Base-by-base conservation (phyloP, 2,113 vertebrate species). In the Oostethus manadensis region DNA sequence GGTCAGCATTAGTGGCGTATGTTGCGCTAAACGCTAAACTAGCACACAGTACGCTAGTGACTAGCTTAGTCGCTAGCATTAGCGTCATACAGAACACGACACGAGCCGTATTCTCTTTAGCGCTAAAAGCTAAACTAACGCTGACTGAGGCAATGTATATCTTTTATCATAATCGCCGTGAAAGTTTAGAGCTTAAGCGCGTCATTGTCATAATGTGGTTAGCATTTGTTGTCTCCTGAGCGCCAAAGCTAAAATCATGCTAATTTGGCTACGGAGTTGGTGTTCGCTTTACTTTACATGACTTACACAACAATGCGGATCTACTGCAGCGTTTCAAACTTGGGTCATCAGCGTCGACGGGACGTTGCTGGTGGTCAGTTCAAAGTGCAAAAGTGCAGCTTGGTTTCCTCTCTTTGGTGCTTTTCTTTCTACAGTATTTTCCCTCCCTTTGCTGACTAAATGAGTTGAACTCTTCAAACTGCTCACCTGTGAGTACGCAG, bases 311-410 rank as follows among this genome's bases (percentile, higher is more conserved):
- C 62, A 59, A 45, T 3, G 10, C 45, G 29, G 1, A 33, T 68
- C 66, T 21, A 8, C 47, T 11, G 26, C 44, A 35, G 64, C 69
- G 47, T 61, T 60, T 57, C 29, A 22, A 82, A 66, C 60, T 5
- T 33, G 38, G 38, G 38, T 83, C 79, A 85, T 82, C 70, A 47
- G 69, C 79, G 78, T 54, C 78, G 83, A 84, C 83, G 73, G 64
- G 51, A 38, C 62, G 59, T 29, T 26, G 70, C 70, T 73, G 78
- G 61, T 4, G 64, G 62, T 76, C 38, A 20, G 66, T 68, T 77
- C 68, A 70, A 84, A 72, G 64, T 61, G 65, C 62, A 66, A 46
- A 46, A 46, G 17, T 46, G 3, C 45, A 14, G 23, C 60, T 59
- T 57, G 75, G 58, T 65, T 58, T 65, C 62, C 57, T 56, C 67